Evolutionary conservation across 2,888 invertebrate genomes (phyloP).

Genomic region (Megalurothrips usitatus): DNA sequence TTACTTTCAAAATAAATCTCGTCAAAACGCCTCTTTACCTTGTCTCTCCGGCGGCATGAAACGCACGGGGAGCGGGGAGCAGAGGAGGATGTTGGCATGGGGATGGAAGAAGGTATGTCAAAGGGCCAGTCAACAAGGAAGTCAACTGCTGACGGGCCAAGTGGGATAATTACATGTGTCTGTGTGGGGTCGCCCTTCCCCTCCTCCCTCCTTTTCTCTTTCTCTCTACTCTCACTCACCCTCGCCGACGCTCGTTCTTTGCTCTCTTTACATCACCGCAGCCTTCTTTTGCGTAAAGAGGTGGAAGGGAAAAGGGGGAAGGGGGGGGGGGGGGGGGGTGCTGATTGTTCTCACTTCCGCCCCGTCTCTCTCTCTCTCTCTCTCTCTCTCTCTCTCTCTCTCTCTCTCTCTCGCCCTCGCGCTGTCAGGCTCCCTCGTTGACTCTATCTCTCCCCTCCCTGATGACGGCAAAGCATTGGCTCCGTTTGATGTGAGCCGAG

Average conservation of each 20-base stretch:
- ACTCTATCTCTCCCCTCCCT: no score
- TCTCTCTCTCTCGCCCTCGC: background rate
- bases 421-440: background rate
- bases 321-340: background rate
- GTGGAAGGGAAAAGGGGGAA: background rate
- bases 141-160: conserved; percentile 17
- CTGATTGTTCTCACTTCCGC: conserved; percentile 12
- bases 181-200: background rate
- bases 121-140: conserved; percentile 21
- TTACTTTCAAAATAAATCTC: no score
- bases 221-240: background rate
- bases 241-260: background rate
- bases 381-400: background rate
- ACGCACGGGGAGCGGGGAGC: no score
- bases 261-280: conserved; percentile 3
- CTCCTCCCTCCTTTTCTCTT: background rate
- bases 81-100: no score
- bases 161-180: conserved; percentile 24
- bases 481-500: no score
- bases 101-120: background rate
- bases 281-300: conserved; percentile 5
- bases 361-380: background rate
- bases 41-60: no score
- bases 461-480: no score
- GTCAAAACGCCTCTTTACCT: no score